phyloP scores from a whole-genome alignment of 2,113 vertebrate species.

The Haemorhous mexicanus region DNA sequence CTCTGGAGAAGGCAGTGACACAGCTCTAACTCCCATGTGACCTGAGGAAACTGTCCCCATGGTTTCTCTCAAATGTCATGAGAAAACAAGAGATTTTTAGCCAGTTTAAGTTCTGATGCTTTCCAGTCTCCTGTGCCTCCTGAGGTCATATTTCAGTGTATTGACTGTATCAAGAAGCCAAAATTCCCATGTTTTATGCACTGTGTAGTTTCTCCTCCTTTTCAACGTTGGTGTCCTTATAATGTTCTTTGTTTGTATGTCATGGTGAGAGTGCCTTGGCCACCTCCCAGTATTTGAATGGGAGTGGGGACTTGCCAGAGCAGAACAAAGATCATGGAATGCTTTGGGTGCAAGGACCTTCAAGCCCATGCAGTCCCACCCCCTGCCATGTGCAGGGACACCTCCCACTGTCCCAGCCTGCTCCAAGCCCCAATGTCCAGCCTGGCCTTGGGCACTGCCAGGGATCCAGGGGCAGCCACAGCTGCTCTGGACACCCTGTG shows the following conservation, averaged over 20 bases:
- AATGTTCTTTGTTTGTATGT: not conserved
- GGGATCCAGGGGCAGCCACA: not conserved
- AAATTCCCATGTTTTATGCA: constrained; percentile 53
- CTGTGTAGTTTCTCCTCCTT: constrained; percentile 14
- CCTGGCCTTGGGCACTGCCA: not conserved
- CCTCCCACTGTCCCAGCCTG: not conserved
- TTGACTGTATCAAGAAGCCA: constrained; percentile 52
- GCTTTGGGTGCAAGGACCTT: not conserved
- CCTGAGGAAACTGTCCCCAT: constrained; percentile 1
- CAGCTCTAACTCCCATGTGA: constrained; percentile 3
- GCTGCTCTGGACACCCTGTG: not conserved
- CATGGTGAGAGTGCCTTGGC: not conserved
- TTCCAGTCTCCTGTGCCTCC: constrained; percentile 48
- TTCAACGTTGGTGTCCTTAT: not conserved
- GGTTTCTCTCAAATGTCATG: constrained; percentile 50
- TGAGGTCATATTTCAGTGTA: constrained; percentile 37
- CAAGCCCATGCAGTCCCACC: fast-evolving
- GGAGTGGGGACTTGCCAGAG: not conserved
- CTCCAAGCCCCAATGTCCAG: not conserved
- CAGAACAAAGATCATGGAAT: not conserved
- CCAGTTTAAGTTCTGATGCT: constrained; percentile 32
- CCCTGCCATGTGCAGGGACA: not conserved
- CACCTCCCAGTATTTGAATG: not conserved
- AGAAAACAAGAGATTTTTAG: constrained; percentile 41
- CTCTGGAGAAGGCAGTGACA: constrained; percentile 41